phyloP scores from a whole-genome alignment of 2,797 vertebrate species.

The Acrossocheilus wenchowensis region DNA sequence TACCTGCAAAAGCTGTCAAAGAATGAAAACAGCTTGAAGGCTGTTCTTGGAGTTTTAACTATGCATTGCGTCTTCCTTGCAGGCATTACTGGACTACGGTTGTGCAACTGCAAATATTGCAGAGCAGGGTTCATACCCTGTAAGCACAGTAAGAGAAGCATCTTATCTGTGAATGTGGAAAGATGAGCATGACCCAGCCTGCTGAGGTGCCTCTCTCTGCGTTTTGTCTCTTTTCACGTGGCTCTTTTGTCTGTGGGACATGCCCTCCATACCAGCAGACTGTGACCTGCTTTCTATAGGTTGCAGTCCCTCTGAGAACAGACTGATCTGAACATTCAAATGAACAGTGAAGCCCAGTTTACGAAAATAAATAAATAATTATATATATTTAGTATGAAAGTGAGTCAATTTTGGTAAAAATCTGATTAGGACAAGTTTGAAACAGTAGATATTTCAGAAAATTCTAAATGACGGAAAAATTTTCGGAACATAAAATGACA shows the following conservation, averaged over 20 bases:
- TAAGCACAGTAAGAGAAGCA: constrained; percentile 68
- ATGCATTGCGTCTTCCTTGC: not conserved
- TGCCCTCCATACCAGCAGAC: constrained; percentile 78
- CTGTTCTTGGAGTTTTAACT: not conserved
- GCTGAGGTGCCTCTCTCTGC: constrained; percentile 63
- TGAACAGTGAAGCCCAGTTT: not conserved
- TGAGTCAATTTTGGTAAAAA: not conserved
- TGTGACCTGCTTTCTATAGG: constrained; percentile 33
- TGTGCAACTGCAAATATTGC: constrained; percentile 28
- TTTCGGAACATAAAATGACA: not conserved
- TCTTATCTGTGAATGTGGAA: constrained; percentile 54
- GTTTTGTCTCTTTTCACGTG: constrained; percentile 69
- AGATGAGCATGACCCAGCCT: constrained; percentile 55
- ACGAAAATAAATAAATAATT: not conserved
- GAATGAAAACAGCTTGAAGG: constrained; percentile 1
- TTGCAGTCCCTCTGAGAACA: constrained; percentile 11
- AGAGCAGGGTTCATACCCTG: constrained; percentile 6
- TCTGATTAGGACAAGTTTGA: too few species aligned
- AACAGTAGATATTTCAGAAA: not conserved
- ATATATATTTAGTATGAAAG: not conserved
- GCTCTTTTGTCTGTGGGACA: constrained; percentile 79
- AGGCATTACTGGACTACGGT: constrained; percentile 16
- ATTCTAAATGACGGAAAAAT: not conserved
- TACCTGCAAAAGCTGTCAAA: not conserved
- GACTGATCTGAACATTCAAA: constrained; percentile 1